phyloP scores from a whole-genome alignment of 2,113 vertebrate species.

The Vireo altiloquus region DNA sequence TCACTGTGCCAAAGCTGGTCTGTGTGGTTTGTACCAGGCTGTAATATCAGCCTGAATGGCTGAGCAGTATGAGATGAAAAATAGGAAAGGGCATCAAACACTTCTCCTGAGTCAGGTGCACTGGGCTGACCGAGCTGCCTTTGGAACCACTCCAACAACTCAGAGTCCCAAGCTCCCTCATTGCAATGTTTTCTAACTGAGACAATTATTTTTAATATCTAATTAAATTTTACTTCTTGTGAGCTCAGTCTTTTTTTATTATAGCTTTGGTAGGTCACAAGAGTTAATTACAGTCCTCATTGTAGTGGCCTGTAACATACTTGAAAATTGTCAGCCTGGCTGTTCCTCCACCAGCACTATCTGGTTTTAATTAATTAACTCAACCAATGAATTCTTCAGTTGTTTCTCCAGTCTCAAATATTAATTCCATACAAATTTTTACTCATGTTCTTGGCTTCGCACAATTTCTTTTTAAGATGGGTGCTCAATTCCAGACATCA shows the following conservation, averaged over 20 bases:
- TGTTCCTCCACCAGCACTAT: slow-evolving; percentile 12
- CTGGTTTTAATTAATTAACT: slow-evolving; percentile 41
- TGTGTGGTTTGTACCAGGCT: background rate
- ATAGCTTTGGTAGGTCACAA: slow-evolving; percentile 39
- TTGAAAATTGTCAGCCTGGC: slow-evolving; percentile 19
- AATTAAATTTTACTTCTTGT: slow-evolving; percentile 56
- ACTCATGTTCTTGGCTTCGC: background rate
- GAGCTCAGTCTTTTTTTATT: slow-evolving; percentile 12
- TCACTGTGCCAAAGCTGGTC: background rate
- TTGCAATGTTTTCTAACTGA: slow-evolving; percentile 35
- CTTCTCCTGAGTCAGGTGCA: background rate
- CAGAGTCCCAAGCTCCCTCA: background rate
- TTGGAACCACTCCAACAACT: background rate
- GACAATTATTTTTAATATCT: slow-evolving; percentile 57
- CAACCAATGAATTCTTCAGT: background rate
- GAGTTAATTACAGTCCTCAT: slow-evolving; percentile 60
- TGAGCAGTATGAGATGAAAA: background rate
- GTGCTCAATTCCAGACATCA: background rate
- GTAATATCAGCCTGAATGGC: background rate
- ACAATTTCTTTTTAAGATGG: background rate
- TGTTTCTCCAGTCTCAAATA: background rate
- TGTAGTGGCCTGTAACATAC: slow-evolving; percentile 30
- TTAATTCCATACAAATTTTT: background rate
- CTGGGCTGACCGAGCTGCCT: background rate
- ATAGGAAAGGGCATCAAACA: background rate